A percentile compares a stretch with the other conserved stretches of the same genome.
Conservation (phyloP, 92 coral and sea anemone species). For the Parazoanthus swiftii region DNA sequence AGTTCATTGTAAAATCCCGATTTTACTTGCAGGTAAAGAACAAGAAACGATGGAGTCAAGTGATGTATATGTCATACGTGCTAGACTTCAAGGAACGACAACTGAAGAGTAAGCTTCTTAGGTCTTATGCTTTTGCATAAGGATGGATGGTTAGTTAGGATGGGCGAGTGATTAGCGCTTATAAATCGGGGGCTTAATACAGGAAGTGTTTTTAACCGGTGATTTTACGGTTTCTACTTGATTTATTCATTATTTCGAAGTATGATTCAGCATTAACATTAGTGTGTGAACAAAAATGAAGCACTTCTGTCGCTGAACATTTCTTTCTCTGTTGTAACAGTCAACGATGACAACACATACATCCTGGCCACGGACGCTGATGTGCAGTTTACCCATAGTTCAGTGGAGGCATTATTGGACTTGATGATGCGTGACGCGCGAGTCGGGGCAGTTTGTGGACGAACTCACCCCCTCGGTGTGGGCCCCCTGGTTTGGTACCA, state of each 20-base stretch:
- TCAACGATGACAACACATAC: slow-evolving; percentile 84
- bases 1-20: too few relatives aligned
- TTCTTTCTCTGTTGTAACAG: slow-evolving; percentile 32
- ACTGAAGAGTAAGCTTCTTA: too few relatives aligned
- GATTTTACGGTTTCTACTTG: too few relatives aligned
- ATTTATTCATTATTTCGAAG: too few relatives aligned
- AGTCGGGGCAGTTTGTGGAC: slow-evolving; percentile 93
- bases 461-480: slow-evolving; percentile 90
- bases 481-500: slow-evolving; percentile 97
- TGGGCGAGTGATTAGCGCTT: too few relatives aligned
- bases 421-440: slow-evolving; percentile 80
- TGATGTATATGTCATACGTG: slow-evolving; percentile 73
- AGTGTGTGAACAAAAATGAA: too few relatives aligned
- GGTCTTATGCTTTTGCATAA: too few relatives aligned
- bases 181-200: too few relatives aligned
- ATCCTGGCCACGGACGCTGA: slow-evolving; percentile 96
- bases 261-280: not conserved
- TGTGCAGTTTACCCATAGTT: slow-evolving; percentile 80
- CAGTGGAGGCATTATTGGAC: slow-evolving; percentile 91
- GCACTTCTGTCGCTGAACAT: not conserved
- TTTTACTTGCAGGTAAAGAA: not conserved
- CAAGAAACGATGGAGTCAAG: slow-evolving; percentile 70
- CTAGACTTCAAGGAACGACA: slow-evolving; percentile 39
- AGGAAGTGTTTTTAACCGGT: too few relatives aligned
- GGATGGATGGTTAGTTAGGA: too few relatives aligned